phyloP scores from a whole-genome alignment of 2,888 invertebrate genomes.

The Chirona hameri region DNA sequence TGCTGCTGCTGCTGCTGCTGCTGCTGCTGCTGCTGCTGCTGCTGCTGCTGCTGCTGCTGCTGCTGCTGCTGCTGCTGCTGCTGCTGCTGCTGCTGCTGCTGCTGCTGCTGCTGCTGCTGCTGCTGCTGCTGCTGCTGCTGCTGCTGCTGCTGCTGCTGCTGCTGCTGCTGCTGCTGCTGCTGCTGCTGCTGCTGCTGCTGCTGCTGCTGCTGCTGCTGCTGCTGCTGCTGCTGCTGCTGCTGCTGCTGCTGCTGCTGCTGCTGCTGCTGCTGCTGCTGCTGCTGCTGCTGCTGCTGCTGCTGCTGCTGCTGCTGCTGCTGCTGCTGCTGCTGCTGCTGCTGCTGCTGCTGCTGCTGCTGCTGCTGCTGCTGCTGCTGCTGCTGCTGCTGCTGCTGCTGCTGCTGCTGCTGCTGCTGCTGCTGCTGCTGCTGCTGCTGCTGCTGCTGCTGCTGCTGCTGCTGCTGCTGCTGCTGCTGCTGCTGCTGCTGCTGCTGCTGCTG shows the following conservation, averaged over 20 bases:
- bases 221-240: slow-evolving; percentile 32
- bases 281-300: slow-evolving; percentile 32
- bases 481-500: slow-evolving; percentile 32
- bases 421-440: slow-evolving; percentile 32
- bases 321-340: slow-evolving; percentile 32
- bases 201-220: slow-evolving; percentile 32
- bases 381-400: slow-evolving; percentile 32
- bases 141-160: slow-evolving; percentile 32
- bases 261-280: slow-evolving; percentile 32
- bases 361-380: slow-evolving; percentile 32
- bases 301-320: slow-evolving; percentile 32
- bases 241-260: slow-evolving; percentile 32
- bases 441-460: slow-evolving; percentile 32
- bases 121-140: slow-evolving; percentile 32
- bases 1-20: slow-evolving; percentile 32
- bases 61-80: slow-evolving; percentile 32
- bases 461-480: slow-evolving; percentile 32
- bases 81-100: slow-evolving; percentile 32
- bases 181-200: slow-evolving; percentile 32
- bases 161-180: slow-evolving; percentile 32
- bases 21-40: slow-evolving; percentile 32
- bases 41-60: slow-evolving; percentile 32
- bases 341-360: slow-evolving; percentile 32
- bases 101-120: slow-evolving; percentile 32
- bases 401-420: slow-evolving; percentile 32